Conservation (phyloP, 2,797 vertebrate genomes). For the Sebastiscus tertius region DNA sequence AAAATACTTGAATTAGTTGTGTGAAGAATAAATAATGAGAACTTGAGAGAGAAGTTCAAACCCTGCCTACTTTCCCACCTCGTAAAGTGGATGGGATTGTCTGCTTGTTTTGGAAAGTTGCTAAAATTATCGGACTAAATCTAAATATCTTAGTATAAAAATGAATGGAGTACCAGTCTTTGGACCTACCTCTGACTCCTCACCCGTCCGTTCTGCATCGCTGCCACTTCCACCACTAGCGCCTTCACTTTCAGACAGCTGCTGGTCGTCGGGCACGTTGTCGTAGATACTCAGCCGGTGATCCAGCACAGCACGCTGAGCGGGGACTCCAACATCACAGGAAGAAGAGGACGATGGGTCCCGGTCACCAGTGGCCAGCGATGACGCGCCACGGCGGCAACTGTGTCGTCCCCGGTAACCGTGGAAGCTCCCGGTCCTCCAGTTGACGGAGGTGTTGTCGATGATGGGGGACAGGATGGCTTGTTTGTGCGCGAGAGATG, state of each 20-base stretch:
- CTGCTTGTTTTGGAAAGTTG: not conserved
- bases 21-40: not conserved
- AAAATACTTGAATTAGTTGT: not conserved
- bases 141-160: not conserved
- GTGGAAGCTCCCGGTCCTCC: slow-evolving; percentile 90
- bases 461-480: slow-evolving; percentile 35
- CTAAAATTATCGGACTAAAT: not conserved
- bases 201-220: slow-evolving; percentile 26
- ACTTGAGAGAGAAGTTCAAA: not conserved
- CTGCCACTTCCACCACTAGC: slow-evolving; percentile 22
- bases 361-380: slow-evolving; percentile 52
- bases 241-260: slow-evolving; percentile 39
- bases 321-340: slow-evolving; percentile 30
- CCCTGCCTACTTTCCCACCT: not conserved
- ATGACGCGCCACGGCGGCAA: slow-evolving; percentile 51
- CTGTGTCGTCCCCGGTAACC: slow-evolving; percentile 75
- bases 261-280: slow-evolving; percentile 81
- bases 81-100: too few species aligned
- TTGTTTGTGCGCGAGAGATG: slow-evolving; percentile 79
- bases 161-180: not conserved
- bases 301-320: slow-evolving; percentile 32
- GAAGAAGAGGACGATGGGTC: not conserved
- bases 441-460: slow-evolving; percentile 83
- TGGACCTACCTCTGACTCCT: slow-evolving; percentile 59
- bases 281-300: slow-evolving; percentile 89